These are phyloP conservation scores for Cerastis leucographa DNA, from an alignment of 2,888 invertebrate genomes.

Conservation along the genomic window DNA sequence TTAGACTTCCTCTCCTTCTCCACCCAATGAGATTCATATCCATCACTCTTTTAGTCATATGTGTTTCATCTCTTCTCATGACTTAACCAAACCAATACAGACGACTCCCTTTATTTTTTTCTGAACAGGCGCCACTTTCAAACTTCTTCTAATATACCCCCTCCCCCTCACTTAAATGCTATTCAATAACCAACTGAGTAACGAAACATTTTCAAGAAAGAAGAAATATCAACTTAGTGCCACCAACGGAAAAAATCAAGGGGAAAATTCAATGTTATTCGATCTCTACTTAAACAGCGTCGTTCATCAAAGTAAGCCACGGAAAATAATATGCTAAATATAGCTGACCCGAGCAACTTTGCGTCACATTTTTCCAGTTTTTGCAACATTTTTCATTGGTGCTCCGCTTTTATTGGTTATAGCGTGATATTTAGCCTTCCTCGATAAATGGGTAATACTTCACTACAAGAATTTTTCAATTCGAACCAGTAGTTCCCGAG, in stretches of 20 bases:
- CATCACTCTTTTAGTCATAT: neutral
- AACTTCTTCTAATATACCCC: neutral
- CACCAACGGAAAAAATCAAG: neutral
- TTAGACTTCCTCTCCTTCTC: neutral
- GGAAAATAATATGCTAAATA: conserved; percentile 24
- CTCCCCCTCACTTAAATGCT: neutral
- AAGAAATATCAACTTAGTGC: neutral
- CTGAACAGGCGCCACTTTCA: neutral
- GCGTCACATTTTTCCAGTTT: too few relatives aligned
- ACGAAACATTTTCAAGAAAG: neutral
- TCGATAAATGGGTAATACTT: too few relatives aligned
- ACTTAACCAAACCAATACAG: neutral
- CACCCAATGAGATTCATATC: neutral
- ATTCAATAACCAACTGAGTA: neutral
- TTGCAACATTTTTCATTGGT: too few relatives aligned
- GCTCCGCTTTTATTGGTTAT: too few relatives aligned
- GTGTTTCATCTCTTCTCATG: neutral
- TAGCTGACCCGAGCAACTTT: neutral
- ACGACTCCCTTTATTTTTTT: neutral
- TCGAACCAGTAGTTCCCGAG: too few relatives aligned
- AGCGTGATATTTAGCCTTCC: too few relatives aligned
- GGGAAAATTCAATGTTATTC: neutral
- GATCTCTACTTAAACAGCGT: neutral
- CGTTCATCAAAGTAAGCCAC: neutral
- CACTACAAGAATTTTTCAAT: too few relatives aligned